phyloP scores from a whole-genome alignment of 2,888 invertebrate genomes.

The Ennomos quercinarius region DNA sequence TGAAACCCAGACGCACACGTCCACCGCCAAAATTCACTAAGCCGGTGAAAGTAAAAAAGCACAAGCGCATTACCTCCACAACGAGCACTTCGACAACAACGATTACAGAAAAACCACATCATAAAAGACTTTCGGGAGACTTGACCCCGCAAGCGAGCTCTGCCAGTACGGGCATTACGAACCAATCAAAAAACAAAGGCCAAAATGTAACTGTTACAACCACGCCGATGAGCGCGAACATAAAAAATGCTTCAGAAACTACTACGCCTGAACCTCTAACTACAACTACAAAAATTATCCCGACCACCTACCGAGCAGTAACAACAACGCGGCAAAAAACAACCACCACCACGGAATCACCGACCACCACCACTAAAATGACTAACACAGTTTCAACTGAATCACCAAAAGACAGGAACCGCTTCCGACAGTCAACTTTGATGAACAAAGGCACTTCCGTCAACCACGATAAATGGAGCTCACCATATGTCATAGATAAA shows the following conservation, averaged over 20 bases:
- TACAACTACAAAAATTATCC: constrained; percentile 43
- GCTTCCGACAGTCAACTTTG: constrained; percentile 75
- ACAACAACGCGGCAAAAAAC: constrained; percentile 41
- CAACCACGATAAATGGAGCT: constrained; percentile 76
- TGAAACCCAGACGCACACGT: constrained; percentile 65
- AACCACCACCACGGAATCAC: constrained; percentile 39
- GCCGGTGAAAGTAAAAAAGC: constrained; percentile 69
- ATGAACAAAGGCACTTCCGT: constrained; percentile 78
- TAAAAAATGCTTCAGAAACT: constrained; percentile 16
- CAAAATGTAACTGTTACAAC: constrained; percentile 47
- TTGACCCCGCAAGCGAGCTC: constrained; percentile 71
- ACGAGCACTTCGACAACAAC: constrained; percentile 59
- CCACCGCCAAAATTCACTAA: constrained; percentile 71
- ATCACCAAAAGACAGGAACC: constrained; percentile 64
- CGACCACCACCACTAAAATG: constrained; percentile 40
- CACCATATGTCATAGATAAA: constrained; percentile 29
- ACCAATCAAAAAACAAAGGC: constrained; percentile 42
- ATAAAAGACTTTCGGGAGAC: constrained; percentile 62
- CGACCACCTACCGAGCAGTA: constrained; percentile 38
- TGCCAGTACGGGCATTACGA: constrained; percentile 55
- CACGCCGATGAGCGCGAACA: constrained; percentile 28
- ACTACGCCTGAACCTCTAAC: constrained; percentile 34
- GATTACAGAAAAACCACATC: constrained; percentile 48
- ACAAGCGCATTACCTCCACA: constrained; percentile 67
- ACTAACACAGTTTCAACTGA: constrained; percentile 43